Evolutionary conservation across 2,888 invertebrate species (phyloP), one percentile per base, ranked within the genome.

Genomic region (Galerucella nymphaeae): DNA sequence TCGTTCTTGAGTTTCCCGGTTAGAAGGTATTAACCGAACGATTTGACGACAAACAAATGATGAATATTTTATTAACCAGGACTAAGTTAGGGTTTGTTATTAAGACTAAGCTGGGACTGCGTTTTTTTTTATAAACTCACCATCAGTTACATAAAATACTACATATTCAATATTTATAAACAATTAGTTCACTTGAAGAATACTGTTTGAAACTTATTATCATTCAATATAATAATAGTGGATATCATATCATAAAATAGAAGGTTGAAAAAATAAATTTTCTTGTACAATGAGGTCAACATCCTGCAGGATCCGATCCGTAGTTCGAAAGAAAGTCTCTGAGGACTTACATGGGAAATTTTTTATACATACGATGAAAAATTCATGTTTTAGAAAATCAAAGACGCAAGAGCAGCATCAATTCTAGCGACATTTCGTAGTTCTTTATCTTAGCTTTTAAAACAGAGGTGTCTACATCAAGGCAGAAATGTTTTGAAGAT

Each of bases 331-430:
- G 66, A 66, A 66, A 66, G 66, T 57, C 66, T 66, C 66, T 41
- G 14, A 66, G 45, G 66, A 41, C 66, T 66, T 58, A 58, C 53
- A 57, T 57, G 14, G 58, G 66, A 66, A 45, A 42, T 58, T 66
- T 66, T 66, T 64, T 66, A 57, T 66, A 66, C 66, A 66, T 66
- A 55, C 66, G 57, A 66, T 66, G 66, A 66, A 66, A 66, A 66
- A 66, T 66, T 66, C 66, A 66, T 66, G 66, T 66, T 66, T 66
- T 66, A 55, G 66, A 57, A 30, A 57, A 57, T 66, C 66, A 66
- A 66, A 66, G 66, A 66, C 66, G 41, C 66, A 66, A 53, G 66
- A 66, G 16, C 66, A 58, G 63, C 50, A 62, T 18, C 63, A 63
- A 20, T 63, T 63, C 63, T n/a, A 55, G 55, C 55, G 16, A 50